Evolutionary conservation across 2,888 invertebrate genomes (phyloP), one percentile per base, ranked within the genome.

Genomic region (Allacma fusca): DNA sequence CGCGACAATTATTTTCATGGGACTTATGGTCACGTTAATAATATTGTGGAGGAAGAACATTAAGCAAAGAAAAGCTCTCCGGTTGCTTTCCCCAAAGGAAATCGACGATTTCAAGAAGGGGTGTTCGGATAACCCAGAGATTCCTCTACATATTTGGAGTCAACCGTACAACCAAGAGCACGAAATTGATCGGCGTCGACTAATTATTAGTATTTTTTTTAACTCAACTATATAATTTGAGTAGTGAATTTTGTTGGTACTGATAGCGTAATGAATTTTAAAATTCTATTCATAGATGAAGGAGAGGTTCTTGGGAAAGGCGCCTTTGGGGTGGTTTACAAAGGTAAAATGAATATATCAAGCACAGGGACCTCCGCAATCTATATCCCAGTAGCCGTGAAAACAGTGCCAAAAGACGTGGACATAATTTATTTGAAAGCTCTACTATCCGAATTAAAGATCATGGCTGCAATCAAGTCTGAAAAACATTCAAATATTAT

Each of bases 371-470:
- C n/a, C 4, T 7, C 21, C 9, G 1, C n/a, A 19, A 67, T 67
- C 1, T 29, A 9, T 16, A 1, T 26, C 5, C 19, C 23, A 1
- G 70, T 70, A n/a, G 70, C 70, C 2, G 44, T 70, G 9, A 70
- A 70, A 26, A 70, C 70, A 16, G 70, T 70, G 0, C 70, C 70
- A 24, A 43, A 40, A 24, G 26, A 44, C 26, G 70, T 44, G n/a
- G 70, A 44, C 5, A 24, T 70, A 16, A 13, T 70, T n/a, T 70
- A 70, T 24, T 50, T 70, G 1, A 70, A 70, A 70, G 70, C 70
- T 0, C 23, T 70, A 13, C 28, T 70, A 12, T 70, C 70, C 1
- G 70, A 70, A 50, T 21, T 70, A 19, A 70, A 70, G 50, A 70
- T 50, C 16, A 26, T 70, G 50, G 70, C 70, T 13, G 40, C 26